phyloP scores from a whole-genome alignment of 2,888 invertebrate species.

The Nephrotoma guestfalica region DNA sequence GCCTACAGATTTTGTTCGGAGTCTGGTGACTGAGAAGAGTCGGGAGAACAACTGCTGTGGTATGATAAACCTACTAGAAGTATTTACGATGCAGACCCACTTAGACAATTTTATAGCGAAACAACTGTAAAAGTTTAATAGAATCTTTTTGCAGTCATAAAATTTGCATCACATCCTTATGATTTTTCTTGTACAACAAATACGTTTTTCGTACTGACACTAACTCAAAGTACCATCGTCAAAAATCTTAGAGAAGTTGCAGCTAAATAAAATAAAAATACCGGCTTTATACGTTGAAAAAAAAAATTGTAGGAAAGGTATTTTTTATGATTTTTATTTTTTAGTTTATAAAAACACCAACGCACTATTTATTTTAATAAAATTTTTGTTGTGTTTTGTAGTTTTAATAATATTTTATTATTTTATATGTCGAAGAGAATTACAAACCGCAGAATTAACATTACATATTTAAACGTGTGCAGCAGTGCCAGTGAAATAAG shows the following conservation, averaged over 20 bases:
- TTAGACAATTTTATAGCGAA: too few species aligned
- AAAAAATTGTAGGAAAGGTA: not conserved
- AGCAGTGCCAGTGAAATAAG: not conserved
- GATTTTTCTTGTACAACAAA: not conserved
- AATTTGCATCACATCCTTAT: too few species aligned
- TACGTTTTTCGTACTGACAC: not conserved
- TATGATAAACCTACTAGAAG: too few species aligned
- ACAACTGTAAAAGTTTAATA: too few species aligned
- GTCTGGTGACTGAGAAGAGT: too few species aligned
- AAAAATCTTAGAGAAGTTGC: not conserved
- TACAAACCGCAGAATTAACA: not conserved
- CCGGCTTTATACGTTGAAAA: not conserved
- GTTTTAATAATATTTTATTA: not conserved
- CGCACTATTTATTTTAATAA: not conserved
- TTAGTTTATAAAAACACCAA: not conserved
- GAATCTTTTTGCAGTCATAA: too few species aligned
- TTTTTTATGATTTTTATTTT: not conserved
- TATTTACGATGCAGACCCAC: too few species aligned
- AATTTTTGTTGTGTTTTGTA: not conserved
- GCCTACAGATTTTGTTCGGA: too few species aligned
- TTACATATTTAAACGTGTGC: not conserved
- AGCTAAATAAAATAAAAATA: not conserved
- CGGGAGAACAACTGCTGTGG: too few species aligned
- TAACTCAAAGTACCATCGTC: not conserved
- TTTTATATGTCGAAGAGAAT: not conserved